These are phyloP conservation scores for Diloba caeruleocephala DNA, from an alignment of 2,888 invertebrate genomes.

Conservation along the genomic window DNA sequence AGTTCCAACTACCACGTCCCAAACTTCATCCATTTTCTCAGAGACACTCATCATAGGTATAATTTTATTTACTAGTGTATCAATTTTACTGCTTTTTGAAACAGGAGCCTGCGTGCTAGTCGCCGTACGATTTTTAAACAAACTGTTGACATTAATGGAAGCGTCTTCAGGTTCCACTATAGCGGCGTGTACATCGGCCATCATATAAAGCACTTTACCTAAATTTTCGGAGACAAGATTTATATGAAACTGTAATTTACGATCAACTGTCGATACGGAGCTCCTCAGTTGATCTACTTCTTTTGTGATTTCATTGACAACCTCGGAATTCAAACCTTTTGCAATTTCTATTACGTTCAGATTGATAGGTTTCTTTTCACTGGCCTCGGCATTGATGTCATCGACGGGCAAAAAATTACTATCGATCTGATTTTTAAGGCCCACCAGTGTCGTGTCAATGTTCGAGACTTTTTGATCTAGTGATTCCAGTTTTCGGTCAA, in stretches of 20 bases:
- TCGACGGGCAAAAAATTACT: conserved; percentile 94
- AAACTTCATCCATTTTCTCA: conserved; percentile 97
- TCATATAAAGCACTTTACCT: conserved; percentile 93
- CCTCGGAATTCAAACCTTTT: conserved; percentile 94
- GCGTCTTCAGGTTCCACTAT: conserved; percentile 93
- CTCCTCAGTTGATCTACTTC: conserved; percentile 94
- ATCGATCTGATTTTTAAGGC: conserved; percentile 94
- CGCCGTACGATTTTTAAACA: conserved; percentile 87
- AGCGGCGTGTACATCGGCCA: conserved; percentile 95
- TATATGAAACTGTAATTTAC: conserved; percentile 95
- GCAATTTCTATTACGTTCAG: conserved; percentile 95
- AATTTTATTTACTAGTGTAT: conserved; percentile 94
- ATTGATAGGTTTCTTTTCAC: conserved; percentile 95
- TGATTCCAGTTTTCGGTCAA: conserved; percentile 91
- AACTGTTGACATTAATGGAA: conserved; percentile 84
- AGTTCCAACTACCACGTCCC: conserved; percentile 96
- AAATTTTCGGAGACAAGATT: conserved; percentile 95
- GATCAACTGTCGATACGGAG: conserved; percentile 93
- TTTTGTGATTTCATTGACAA: conserved; percentile 94
- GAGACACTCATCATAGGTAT: conserved; percentile 95
- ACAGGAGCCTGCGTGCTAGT: conserved; percentile 90
- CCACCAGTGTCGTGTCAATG: conserved; percentile 94
- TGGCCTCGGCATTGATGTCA: conserved; percentile 95
- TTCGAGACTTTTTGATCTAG: conserved; percentile 95
- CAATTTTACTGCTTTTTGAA: conserved; percentile 92